Evolutionary conservation across 2,113 vertebrate genomes (phyloP), one percentile per base, ranked within the genome.

Genomic region (Sciurus niger): DNA sequence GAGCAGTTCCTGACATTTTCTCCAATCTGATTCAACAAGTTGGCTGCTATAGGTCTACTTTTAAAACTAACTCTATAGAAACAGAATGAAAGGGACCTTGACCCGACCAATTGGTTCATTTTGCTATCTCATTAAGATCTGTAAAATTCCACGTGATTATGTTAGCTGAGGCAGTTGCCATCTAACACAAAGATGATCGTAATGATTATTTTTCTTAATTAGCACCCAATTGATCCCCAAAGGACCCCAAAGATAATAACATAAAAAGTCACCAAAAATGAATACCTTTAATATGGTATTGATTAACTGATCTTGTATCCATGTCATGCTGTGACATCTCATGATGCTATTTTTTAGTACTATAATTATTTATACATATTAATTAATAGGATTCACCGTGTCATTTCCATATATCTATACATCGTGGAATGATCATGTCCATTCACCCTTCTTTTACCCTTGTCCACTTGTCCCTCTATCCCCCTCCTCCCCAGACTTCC

Each of bases 111-210:
- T 83, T 77, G 20, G 30, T 96, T 93, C 67, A 82, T 85, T 96
- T 82, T 95, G 58, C 46, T 85, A 46, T 95, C 53, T 95, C 94
- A 95, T 95, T 73, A 67, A 96, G 58, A 73, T 40, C 77, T 93
- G 73, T n/a, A 83, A 77, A 97, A 93, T 93, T 90, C 58, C 72
- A 88, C 43, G 84, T 83, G 40, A 63, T 89, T 93, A 93, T 95
- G 58, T 80, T 88, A 74, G 60, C 2, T 7, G 25, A 90, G 80
- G 46, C n/a, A 73, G 32, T 95, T 88, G 72, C 65, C n/a, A 20
- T 46, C 37, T 37, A 89, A 95, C 24, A 93, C 51, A 84, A 92
- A 93, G 30, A 51, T 4, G 76, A 84, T 79, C 60, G 40, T 72
- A 93, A 82, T 84, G 65, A 86, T 60, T 14, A 18, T 60, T 88